phyloP scores from a whole-genome alignment of 2,797 vertebrate genomes.

The Aldrovandia affinis region DNA sequence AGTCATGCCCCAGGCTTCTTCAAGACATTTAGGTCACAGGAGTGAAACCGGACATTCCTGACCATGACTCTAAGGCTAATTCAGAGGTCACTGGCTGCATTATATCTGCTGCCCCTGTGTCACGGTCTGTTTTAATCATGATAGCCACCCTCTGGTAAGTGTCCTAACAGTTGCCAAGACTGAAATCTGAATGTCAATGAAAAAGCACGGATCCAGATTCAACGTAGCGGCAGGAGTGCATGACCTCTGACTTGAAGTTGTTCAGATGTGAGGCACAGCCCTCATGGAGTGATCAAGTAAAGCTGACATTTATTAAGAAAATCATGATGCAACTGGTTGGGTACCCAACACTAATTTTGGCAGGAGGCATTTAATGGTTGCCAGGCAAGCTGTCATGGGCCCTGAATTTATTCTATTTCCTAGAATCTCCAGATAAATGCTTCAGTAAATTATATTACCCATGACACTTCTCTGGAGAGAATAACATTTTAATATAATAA shows the following conservation, averaged over 20 bases:
- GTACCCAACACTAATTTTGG: background rate
- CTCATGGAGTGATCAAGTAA: constrained; percentile 3
- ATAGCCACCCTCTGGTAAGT: background rate
- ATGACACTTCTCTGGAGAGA: background rate
- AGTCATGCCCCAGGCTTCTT: background rate
- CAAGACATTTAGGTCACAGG: constrained; percentile 30
- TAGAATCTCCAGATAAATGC: background rate
- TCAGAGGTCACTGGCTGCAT: constrained; percentile 49
- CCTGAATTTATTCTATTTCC: background rate
- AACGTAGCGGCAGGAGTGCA: background rate
- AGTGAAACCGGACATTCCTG: constrained; percentile 42
- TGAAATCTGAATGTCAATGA: constrained; percentile 1
- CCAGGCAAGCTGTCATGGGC: constrained; percentile 20
- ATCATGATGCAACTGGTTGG: background rate
- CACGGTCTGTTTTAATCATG: constrained; percentile 9
- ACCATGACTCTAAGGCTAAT: constrained; percentile 48
- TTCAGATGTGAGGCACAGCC: background rate
- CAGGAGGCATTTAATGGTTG: constrained; percentile 1
- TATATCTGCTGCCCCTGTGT: constrained; percentile 3
- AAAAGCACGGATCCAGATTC: background rate
- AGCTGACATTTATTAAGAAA: constrained; percentile 20
- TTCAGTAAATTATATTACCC: background rate
- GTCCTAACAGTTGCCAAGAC: constrained; percentile 4
- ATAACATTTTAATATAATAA: too few species aligned
- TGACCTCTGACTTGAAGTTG: constrained; percentile 2